These are phyloP conservation scores for Lates calcarifer DNA, from an alignment of 2,113 vertebrate genomes.

Conservation along the genomic window DNA sequence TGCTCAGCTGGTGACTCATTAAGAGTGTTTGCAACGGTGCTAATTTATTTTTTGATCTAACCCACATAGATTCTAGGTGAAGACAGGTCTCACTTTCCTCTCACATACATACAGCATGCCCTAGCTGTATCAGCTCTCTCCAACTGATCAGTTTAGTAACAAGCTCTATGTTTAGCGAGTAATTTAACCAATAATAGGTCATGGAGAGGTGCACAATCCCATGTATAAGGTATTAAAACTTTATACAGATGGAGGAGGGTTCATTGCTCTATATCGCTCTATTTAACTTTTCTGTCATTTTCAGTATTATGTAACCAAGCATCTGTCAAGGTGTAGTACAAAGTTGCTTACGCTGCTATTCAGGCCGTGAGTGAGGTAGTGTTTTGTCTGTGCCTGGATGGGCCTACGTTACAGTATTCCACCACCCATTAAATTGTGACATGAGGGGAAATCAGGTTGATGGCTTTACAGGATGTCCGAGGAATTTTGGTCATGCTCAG, in stretches of 20 bases:
- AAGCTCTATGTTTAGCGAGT: slow-evolving; percentile 51
- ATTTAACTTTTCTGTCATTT: not conserved
- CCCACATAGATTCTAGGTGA: slow-evolving; percentile 59
- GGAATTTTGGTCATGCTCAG: slow-evolving; percentile 61
- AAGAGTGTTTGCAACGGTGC: slow-evolving; percentile 61
- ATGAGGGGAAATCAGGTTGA: slow-evolving; percentile 65
- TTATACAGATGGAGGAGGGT: not conserved
- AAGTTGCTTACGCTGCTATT: slow-evolving; percentile 49
- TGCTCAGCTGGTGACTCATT: slow-evolving; percentile 64
- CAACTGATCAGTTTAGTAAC: slow-evolving; percentile 45
- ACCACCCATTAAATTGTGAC: slow-evolving; percentile 52
- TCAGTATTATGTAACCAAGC: slow-evolving; percentile 42
- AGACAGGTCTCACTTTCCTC: slow-evolving; percentile 68
- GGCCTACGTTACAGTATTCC: slow-evolving; percentile 46
- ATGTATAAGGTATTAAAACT: not conserved
- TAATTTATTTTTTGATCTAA: slow-evolving; percentile 79
- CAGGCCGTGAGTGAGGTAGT: slow-evolving; percentile 26
- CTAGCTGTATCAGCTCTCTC: slow-evolving; percentile 31
- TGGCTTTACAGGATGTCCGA: slow-evolving; percentile 67
- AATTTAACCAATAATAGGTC: slow-evolving; percentile 23
- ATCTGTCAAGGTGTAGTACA: slow-evolving; percentile 35
- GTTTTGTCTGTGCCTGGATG: slow-evolving; percentile 38
- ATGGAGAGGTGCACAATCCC: not conserved
- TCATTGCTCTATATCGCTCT: no score
- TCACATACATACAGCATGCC: slow-evolving; percentile 31